phyloP scores from a whole-genome alignment of 2,113 vertebrate genomes.

The Bubo bubo region DNA sequence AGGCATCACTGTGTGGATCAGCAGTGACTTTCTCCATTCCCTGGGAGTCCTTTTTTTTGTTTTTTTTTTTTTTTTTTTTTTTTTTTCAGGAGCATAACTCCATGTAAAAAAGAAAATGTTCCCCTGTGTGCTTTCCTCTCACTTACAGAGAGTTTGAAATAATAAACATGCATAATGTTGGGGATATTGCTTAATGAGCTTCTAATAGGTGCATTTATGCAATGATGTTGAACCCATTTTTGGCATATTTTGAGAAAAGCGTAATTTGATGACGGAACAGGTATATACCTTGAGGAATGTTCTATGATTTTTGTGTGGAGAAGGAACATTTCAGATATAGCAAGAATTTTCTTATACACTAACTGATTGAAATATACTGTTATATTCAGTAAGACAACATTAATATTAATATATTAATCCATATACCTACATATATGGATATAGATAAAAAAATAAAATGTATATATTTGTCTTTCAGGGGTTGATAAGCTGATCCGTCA shows the following conservation, averaged over 20 bases:
- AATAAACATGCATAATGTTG: background rate
- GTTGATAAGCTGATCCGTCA: slow-evolving; percentile 84
- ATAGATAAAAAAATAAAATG: background rate
- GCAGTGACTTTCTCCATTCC: background rate
- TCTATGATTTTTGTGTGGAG: background rate
- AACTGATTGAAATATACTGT: background rate
- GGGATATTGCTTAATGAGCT: background rate
- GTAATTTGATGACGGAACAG: background rate
- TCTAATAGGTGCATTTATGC: background rate
- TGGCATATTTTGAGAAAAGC: background rate
- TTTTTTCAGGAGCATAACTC: background rate
- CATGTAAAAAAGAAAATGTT: background rate
- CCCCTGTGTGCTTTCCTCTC: background rate
- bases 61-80: background rate
- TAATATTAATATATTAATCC: background rate
- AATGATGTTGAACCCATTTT: background rate
- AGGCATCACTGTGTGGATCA: background rate
- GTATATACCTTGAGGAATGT: background rate
- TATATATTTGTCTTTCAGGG: slow-evolving; percentile 69
- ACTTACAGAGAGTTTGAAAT: background rate
- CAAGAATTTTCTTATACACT: background rate
- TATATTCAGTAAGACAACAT: background rate
- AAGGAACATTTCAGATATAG: background rate
- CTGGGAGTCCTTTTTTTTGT: background rate
- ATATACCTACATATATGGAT: background rate